Percentiles rank a stretch among this genome's conserved stretches.
phyloP scores from a whole-genome alignment of 2,113 vertebrate species.

The Callithrix jacchus region DNA sequence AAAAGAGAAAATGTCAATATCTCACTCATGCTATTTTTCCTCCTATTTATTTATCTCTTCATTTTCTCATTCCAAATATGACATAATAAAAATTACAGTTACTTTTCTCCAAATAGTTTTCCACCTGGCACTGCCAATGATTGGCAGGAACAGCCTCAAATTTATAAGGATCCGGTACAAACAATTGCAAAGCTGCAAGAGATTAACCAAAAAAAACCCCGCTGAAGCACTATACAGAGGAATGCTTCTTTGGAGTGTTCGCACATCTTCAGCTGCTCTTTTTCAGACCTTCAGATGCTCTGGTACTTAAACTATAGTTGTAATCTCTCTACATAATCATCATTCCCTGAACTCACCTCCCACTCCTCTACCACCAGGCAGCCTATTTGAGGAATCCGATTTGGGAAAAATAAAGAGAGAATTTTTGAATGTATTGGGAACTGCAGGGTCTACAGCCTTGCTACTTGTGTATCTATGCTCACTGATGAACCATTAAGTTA shows the following conservation, averaged over 20 bases:
- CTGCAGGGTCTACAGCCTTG: background rate
- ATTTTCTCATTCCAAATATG: background rate
- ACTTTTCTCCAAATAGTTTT: background rate
- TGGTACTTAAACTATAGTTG: too few species aligned
- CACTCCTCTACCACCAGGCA: background rate
- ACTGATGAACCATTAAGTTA: background rate
- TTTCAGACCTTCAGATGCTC: background rate
- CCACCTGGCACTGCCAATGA: background rate
- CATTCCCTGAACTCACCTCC: background rate
- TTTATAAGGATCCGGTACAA: background rate
- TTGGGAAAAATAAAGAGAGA: background rate
- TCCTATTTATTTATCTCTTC: background rate
- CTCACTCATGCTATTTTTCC: background rate
- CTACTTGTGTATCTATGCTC: background rate
- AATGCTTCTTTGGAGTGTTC: background rate
- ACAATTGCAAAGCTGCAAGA: background rate
- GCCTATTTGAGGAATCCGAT: background rate
- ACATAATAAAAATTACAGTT: conserved; percentile 34
- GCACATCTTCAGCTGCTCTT: background rate
- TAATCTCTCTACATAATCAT: too few species aligned
- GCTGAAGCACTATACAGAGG: background rate
- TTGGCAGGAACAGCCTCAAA: background rate
- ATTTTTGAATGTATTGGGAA: background rate
- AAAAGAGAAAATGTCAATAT: background rate
- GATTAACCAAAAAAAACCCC: background rate